These are phyloP conservation scores for Tiliacea citrago DNA, from an alignment of 2,888 invertebrate genomes.

Conservation along the genomic window DNA sequence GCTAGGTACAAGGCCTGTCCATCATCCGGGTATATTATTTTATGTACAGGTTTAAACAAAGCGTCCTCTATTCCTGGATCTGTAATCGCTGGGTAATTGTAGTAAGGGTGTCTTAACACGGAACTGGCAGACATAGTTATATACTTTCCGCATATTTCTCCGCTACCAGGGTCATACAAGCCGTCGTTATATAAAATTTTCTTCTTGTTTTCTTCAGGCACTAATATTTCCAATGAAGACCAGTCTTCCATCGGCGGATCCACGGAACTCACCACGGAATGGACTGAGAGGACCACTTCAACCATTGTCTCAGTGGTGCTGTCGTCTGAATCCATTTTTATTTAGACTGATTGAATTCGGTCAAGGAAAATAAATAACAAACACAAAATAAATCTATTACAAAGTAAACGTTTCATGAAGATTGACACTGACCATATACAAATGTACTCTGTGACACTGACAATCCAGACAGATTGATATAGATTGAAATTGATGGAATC, in stretches of 20 bases:
- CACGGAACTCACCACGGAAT: slow-evolving; percentile 74
- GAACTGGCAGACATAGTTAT: slow-evolving; percentile 78
- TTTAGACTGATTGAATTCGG: neutral
- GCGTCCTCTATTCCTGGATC: slow-evolving; percentile 83
- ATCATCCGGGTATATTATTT: slow-evolving; percentile 74
- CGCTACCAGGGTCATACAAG: slow-evolving; percentile 78
- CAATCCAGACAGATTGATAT: neutral
- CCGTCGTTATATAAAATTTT: slow-evolving; percentile 69
- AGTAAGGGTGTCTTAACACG: slow-evolving; percentile 79
- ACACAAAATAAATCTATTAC: slow-evolving; percentile 26
- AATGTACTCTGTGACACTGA: no score
- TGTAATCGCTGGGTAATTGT: slow-evolving; percentile 79
- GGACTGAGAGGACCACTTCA: slow-evolving; percentile 58
- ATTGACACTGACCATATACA: slow-evolving; percentile 33
- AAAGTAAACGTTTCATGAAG: slow-evolving; percentile 27
- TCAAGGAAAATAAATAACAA: slow-evolving; percentile 24
- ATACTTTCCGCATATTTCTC: slow-evolving; percentile 80
- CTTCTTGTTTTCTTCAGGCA: slow-evolving; percentile 72
- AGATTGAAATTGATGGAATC: neutral
- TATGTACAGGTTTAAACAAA: slow-evolving; percentile 70
- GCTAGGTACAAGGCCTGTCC: slow-evolving; percentile 81
- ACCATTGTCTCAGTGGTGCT: slow-evolving; percentile 16
- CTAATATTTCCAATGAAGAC: slow-evolving; percentile 77
- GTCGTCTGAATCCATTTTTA: slow-evolving; percentile 59
- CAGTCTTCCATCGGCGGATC: slow-evolving; percentile 82